Evolutionary conservation across 2,113 vertebrate species (phyloP), one percentile per base, ranked within the genome.

Genomic region (Neoarius graeffei): DNA sequence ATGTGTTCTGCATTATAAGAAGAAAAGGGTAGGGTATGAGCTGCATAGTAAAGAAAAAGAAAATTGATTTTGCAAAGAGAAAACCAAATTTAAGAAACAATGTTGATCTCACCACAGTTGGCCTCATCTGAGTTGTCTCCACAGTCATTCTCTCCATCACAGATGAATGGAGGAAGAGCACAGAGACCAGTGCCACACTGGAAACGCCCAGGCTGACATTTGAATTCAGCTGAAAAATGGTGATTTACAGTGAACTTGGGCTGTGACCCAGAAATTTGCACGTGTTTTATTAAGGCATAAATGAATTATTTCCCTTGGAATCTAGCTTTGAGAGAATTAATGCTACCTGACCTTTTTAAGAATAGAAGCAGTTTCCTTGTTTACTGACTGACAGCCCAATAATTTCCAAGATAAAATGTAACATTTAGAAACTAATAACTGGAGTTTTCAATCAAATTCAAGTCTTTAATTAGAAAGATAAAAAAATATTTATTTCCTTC

Each of bases 81-180:
- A 56, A 74, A 50, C 27, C 6, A 7, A 25, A 54, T 62, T 79
- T 73, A 27, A 50, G 82, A 30, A 30, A 20, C 79, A 4, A 17
- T 50, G 48, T 52, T 77, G 15, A 85, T 91, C 96, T 90, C 91
- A 99, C 98, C 97, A 83, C 98, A 99, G 94, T 99, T 99, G 48
- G 98, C 95, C 87, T 99, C 98, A 87, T 99, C 98, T 1, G 98
- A 99, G 91, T 99, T 99, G 94, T 99, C 98, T 13, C 98, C 98
- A 90, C 98, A 99, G 79, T 99, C 98, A 5, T 99, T 99, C 86
- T 99, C 98, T 89, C 98, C 98, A 87, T 99, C 98, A 89, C 98
- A 99, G 93, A 99, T 98, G 91, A 99, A 99, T 11, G 98, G 98
- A 48, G 98, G 98, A 13, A 99, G 96, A 48, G 98, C 98, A 90